A percentile compares a stretch with the other conserved stretches of the same genome.
Evolutionary conservation across 2,113 vertebrate species (phyloP).

Genomic region (Garra rufa): DNA sequence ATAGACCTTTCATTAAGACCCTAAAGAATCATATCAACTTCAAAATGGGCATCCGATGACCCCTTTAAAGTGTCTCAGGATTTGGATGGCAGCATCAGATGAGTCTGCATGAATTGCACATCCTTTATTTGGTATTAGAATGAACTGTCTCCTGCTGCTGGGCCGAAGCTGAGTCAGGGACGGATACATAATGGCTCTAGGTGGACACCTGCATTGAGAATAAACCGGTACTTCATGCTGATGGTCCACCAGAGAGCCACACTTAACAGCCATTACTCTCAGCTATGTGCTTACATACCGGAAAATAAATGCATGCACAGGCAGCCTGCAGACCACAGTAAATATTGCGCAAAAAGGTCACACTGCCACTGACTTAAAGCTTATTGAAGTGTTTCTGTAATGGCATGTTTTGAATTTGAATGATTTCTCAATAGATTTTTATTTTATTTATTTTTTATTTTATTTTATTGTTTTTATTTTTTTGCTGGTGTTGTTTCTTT

Average conservation of each 20-base stretch:
- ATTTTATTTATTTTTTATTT: neutral
- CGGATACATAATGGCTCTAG: slow-evolving; percentile 22
- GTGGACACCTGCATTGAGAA: slow-evolving; percentile 40
- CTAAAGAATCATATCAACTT: too few species aligned
- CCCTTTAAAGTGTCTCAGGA: neutral
- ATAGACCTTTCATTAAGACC: too few species aligned
- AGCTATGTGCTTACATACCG: slow-evolving; percentile 43
- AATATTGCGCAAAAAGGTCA: slow-evolving; percentile 43
- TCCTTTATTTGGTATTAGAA: slow-evolving; percentile 14
- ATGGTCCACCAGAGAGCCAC: slow-evolving; percentile 47
- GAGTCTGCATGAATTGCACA: neutral
- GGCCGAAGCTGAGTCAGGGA: slow-evolving; percentile 36
- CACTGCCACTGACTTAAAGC: slow-evolving; percentile 28
- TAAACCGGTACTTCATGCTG: slow-evolving; percentile 27
- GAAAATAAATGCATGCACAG: slow-evolving; percentile 45
- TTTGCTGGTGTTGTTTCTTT: neutral
- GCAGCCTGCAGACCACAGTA: slow-evolving; percentile 20
- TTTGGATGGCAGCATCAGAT: neutral
- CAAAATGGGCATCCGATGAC: too few species aligned
- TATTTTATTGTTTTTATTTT: neutral
- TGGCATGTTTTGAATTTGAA: neutral
- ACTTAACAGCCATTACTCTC: slow-evolving; percentile 46
- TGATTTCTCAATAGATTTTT: neutral
- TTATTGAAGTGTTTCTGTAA: slow-evolving; percentile 28
- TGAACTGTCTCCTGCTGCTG: slow-evolving; percentile 10